Evolutionary conservation across 2,888 invertebrate genomes (phyloP), one percentile per base, ranked within the genome.

Genomic region (Auanema sp.): DNA sequence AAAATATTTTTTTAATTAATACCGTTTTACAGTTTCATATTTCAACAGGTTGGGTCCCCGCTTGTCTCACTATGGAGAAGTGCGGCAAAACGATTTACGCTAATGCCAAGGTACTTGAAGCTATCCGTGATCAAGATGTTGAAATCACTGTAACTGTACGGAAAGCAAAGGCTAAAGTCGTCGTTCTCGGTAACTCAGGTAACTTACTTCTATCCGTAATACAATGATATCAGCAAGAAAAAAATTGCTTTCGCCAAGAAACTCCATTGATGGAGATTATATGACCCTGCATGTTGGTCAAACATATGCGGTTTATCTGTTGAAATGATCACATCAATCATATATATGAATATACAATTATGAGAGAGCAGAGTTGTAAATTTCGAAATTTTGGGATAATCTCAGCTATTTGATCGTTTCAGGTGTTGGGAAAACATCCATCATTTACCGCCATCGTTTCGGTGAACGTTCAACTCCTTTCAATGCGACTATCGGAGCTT

Each of bases 401-500:
- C n/a, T n/a, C n/a, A n/a, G n/a, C n/a, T n/a, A n/a, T 16, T 2
- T 51, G 12, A 25, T 8, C 25, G n/a, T 66, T 64, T 10, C 60
- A 56, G 72, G 72, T 14, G 75, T 75, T 43, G 75, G 75, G 3
- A 75, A 75, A 60, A 75, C 75, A 16, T 75, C 72, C 12, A 66
- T 75, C 47, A 71, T 75, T 44, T 71, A 72, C 47, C 63, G 75
- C 42, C 75, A 78, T 61, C 65, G 66, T 11, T 76, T 69, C 56
- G 75, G 76, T 50, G 63, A 71, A 42, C 66, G 63, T 12, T 64
- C 62, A 24, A 52, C 58, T 12, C 67, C 74, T 8, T 68, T 69
- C 53, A 77, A 73, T 24, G 71, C 79, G n/a, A 79, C 79, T 0
- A 79, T 79, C 52, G 78, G 79, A 52, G 78, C 78, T 0, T 71